Percentiles rank a stretch among this genome's conserved stretches.
Conservation (phyloP, 2,797 vertebrate genomes). For the Myotis pilosus region DNA sequence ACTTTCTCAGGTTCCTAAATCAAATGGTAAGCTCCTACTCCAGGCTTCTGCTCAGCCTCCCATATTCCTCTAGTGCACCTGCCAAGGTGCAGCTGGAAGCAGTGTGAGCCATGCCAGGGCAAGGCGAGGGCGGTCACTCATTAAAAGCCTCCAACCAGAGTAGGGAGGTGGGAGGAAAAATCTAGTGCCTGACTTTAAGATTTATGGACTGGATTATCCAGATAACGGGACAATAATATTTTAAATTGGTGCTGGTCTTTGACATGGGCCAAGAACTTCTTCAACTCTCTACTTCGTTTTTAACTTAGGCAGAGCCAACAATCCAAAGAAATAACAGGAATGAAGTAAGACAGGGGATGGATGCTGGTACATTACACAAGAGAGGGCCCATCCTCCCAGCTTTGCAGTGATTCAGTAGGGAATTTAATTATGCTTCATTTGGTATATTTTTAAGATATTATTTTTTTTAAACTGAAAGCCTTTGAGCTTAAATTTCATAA, state of each 20-base stretch:
- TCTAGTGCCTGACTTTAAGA: neutral
- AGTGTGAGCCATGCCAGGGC: too few relatives aligned
- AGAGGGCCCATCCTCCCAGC: neutral
- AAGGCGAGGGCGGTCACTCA: neutral
- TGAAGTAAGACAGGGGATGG: neutral
- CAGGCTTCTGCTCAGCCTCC: neutral
- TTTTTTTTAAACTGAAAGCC: conserved; percentile 3
- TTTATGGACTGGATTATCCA: neutral
- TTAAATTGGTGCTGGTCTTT: neutral
- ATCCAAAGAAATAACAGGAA: neutral
- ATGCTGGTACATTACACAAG: neutral
- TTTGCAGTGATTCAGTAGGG: neutral
- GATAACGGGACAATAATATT: neutral
- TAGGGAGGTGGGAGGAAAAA: neutral
- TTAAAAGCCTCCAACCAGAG: neutral
- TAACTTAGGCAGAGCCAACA: neutral
- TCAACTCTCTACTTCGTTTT: neutral
- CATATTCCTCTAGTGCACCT: neutral
- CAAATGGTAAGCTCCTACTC: neutral
- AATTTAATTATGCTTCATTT: conserved; percentile 1
- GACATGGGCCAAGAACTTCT: neutral
- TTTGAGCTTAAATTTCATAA: neutral
- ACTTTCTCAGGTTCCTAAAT: neutral
- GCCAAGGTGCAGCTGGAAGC: neutral
- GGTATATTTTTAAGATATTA: neutral